phyloP scores from a whole-genome alignment of 2,888 invertebrate species.

The Formica aserva region DNA sequence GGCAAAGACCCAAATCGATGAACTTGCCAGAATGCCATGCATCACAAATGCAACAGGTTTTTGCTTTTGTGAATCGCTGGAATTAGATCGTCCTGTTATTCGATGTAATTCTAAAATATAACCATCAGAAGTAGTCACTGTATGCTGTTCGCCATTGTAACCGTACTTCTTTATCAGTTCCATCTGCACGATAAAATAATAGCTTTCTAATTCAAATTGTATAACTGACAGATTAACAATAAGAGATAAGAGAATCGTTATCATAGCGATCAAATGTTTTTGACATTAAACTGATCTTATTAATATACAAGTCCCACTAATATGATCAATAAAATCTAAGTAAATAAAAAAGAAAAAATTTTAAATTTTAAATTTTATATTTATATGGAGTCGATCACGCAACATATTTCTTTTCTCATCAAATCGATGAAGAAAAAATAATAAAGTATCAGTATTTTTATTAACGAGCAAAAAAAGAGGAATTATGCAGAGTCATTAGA shows the following conservation, averaged over 20 bases:
- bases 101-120: slow-evolving; percentile 92
- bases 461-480: too few relatives aligned
- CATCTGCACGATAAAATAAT: slow-evolving; percentile 64
- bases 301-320: neutral
- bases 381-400: neutral
- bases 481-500: too few relatives aligned
- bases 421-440: neutral
- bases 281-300: neutral
- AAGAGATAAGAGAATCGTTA: neutral
- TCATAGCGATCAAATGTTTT: neutral
- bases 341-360: neutral
- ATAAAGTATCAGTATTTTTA: too few relatives aligned
- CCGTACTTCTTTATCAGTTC: slow-evolving; percentile 79
- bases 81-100: slow-evolving; percentile 87
- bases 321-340: neutral
- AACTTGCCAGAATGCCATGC: slow-evolving; percentile 91
- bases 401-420: neutral
- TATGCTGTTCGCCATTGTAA: slow-evolving; percentile 89
- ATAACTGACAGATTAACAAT: neutral
- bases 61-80: slow-evolving; percentile 73
- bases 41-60: slow-evolving; percentile 88
- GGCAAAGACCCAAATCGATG: slow-evolving; percentile 91
- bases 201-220: neutral
- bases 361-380: neutral
- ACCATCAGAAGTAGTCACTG: slow-evolving; percentile 91